phyloP scores from a whole-genome alignment of 2,888 invertebrate species.

The Rotaria sp. region DNA sequence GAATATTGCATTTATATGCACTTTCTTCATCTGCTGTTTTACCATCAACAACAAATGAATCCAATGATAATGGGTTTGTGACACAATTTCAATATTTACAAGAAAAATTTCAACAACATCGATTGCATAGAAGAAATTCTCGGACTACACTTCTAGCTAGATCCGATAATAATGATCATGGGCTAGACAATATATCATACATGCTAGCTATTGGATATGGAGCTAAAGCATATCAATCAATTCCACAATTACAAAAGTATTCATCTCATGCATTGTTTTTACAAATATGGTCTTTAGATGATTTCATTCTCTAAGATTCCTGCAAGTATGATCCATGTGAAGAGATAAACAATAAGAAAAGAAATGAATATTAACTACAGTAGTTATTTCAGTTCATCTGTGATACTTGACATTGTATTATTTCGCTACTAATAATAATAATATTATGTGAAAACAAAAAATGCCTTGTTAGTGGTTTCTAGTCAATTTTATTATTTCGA shows the following conservation, averaged over 20 bases:
- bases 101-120: constrained; percentile 26
- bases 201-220: constrained; percentile 7
- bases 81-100: constrained; percentile 6
- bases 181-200: background rate
- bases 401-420: background rate
- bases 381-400: background rate
- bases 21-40: background rate
- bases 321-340: background rate
- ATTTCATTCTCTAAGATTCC: background rate
- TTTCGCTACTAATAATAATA: background rate
- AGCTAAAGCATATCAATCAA: background rate
- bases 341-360: background rate
- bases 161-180: background rate
- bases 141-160: background rate
- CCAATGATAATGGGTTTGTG: no score
- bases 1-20: background rate
- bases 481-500: background rate
- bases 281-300: background rate
- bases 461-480: background rate
- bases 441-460: background rate
- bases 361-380: background rate
- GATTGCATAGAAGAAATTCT: background rate
- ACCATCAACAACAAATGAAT: background rate
- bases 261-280: background rate
- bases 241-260: background rate